Evolutionary conservation across 2,888 invertebrate genomes (phyloP).

Genomic region (Dione vanillae): DNA sequence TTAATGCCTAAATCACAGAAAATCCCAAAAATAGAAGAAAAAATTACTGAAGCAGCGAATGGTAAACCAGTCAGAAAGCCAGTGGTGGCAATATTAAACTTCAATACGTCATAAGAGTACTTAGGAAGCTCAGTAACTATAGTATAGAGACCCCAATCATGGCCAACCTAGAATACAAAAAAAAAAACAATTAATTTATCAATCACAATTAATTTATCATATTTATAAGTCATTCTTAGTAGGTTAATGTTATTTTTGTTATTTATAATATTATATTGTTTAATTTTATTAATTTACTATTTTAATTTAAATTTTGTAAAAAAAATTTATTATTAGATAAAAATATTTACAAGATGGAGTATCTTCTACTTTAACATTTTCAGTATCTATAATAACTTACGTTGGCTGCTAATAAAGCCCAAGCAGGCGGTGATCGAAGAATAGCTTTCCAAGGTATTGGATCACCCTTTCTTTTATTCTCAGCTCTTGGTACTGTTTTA

Average conservation of each 20-base stretch:
- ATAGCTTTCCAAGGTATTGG: slow-evolving; percentile 86
- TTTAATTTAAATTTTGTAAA: too few relatives aligned
- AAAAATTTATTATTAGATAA: too few relatives aligned
- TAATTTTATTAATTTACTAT: too few relatives aligned
- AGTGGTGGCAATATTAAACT: slow-evolving; percentile 80
- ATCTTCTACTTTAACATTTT: neutral
- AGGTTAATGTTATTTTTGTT: too few relatives aligned
- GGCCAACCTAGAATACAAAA: slow-evolving; percentile 67
- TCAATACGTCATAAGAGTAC: slow-evolving; percentile 82
- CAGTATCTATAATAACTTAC: slow-evolving; percentile 49
- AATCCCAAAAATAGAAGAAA: slow-evolving; percentile 73
- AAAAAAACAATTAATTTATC: slow-evolving; percentile 7
- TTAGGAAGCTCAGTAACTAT: slow-evolving; percentile 85
- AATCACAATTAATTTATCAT: too few relatives aligned
- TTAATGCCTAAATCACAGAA: slow-evolving; percentile 71
- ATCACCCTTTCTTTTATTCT: slow-evolving; percentile 59
- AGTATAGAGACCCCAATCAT: slow-evolving; percentile 85
- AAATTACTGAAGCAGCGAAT: slow-evolving; percentile 82
- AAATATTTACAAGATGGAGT: too few relatives aligned
- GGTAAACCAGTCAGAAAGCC: slow-evolving; percentile 81
- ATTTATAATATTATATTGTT: too few relatives aligned
- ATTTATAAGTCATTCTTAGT: too few relatives aligned
- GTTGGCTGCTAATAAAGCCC: slow-evolving; percentile 86
- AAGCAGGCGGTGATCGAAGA: slow-evolving; percentile 83
- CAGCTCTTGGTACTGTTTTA: slow-evolving; percentile 70